Percentiles rank a stretch among this genome's conserved stretches.
Evolutionary conservation across 2,113 vertebrate genomes (phyloP).

Genomic region (Halcyon malimbica): DNA sequence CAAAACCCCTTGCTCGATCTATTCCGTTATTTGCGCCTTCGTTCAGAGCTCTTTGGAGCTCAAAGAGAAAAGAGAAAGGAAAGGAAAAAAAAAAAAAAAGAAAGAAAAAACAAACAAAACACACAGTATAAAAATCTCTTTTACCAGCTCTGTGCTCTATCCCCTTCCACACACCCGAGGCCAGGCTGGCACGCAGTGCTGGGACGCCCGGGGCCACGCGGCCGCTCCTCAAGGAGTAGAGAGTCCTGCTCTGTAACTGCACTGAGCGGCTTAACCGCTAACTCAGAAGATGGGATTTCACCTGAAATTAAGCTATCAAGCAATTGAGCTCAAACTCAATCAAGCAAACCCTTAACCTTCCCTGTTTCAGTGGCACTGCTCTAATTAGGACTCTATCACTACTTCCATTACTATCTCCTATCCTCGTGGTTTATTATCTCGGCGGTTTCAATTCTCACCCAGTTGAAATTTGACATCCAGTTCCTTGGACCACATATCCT

Average conservation of each 20-base stretch:
- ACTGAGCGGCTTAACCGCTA: slow-evolving; percentile 23
- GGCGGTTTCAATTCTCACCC: slow-evolving; percentile 47
- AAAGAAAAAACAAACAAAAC: background rate
- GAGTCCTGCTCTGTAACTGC: slow-evolving; percentile 39
- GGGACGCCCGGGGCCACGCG: background rate
- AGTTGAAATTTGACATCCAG: slow-evolving; percentile 54
- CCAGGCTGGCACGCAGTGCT: background rate
- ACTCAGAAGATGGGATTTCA: slow-evolving; percentile 68
- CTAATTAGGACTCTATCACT: slow-evolving; percentile 66
- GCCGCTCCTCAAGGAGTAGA: background rate
- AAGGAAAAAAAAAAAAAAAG: background rate
- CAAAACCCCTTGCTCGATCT: slow-evolving; percentile 5
- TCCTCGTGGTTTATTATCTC: slow-evolving; percentile 64
- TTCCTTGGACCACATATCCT: slow-evolving; percentile 55
- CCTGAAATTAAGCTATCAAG: slow-evolving; percentile 71
- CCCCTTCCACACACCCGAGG: background rate
- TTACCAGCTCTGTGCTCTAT: background rate
- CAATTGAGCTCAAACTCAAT: slow-evolving; percentile 72
- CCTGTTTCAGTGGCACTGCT: slow-evolving; percentile 61
- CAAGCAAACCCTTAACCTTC: slow-evolving; percentile 70
- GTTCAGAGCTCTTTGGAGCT: background rate
- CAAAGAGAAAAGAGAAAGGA: background rate
- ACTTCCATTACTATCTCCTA: slow-evolving; percentile 63
- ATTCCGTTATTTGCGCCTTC: background rate
- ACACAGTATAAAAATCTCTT: background rate